Evolutionary conservation across 2,888 invertebrate species (phyloP).

Genomic region (Eupithecia subfuscata): DNA sequence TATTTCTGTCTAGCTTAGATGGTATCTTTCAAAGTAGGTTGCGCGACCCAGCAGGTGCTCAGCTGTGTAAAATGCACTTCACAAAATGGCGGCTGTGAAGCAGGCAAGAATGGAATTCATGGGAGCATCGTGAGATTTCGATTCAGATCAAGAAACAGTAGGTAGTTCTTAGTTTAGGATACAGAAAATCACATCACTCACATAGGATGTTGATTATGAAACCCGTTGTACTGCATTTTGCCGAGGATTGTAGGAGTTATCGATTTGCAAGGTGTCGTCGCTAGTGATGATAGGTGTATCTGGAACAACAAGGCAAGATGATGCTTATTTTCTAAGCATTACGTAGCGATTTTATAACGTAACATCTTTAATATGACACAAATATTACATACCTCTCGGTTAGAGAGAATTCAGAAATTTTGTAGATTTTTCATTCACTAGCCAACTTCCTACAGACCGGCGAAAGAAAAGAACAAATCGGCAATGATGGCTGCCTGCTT

Average conservation of each 20-base stretch:
- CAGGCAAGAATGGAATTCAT: slow-evolving; percentile 44
- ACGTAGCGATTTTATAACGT: background rate
- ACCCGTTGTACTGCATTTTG: slow-evolving; percentile 82
- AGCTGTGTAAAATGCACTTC: slow-evolving; percentile 68
- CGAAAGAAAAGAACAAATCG: slow-evolving; percentile 87
- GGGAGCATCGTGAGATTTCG: slow-evolving; percentile 10
- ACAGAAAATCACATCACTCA: slow-evolving; percentile 49
- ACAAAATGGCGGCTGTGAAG: slow-evolving; percentile 80
- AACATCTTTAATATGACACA: background rate
- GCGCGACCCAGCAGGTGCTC: slow-evolving; percentile 69
- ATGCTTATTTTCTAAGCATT: background rate
- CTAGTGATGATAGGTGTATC: slow-evolving; percentile 71
- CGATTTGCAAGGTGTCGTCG: slow-evolving; percentile 66
- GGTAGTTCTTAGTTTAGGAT: background rate
- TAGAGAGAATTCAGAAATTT: slow-evolving; percentile 77
- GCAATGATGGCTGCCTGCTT: slow-evolving; percentile 73
- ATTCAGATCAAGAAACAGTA: background rate
- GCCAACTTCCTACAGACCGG: slow-evolving; percentile 76
- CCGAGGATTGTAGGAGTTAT: slow-evolving; percentile 47
- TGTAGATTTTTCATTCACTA: slow-evolving; percentile 71
- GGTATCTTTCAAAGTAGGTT: slow-evolving; percentile 50
- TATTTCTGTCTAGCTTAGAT: background rate
- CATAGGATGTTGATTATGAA: slow-evolving; percentile 82
- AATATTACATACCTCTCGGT: slow-evolving; percentile 73
- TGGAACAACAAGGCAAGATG: slow-evolving; percentile 59